phyloP scores from a whole-genome alignment of 1,140 invertebrate genomes.

The Drosophila fuyamai region DNA sequence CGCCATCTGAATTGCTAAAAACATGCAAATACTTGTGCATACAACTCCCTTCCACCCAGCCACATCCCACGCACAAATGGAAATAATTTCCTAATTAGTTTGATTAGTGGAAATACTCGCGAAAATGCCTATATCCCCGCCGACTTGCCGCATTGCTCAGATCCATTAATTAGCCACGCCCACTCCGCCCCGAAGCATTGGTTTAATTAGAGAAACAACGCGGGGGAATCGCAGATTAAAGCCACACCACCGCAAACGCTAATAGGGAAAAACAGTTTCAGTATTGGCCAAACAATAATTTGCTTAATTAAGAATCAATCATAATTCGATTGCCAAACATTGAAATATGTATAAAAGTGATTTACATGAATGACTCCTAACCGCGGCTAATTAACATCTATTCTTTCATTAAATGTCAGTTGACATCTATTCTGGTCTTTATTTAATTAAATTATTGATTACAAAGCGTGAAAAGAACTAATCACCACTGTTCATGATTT shows the following conservation, averaged over 20 bases:
- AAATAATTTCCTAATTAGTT: slow-evolving; percentile 59
- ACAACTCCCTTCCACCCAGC: not conserved
- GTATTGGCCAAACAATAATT: slow-evolving; percentile 26
- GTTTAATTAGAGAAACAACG: slow-evolving; percentile 48
- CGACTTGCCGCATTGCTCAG: slow-evolving; percentile 26
- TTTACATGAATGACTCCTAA: slow-evolving; percentile 2
- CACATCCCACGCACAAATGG: not conserved
- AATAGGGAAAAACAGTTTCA: slow-evolving; percentile 7
- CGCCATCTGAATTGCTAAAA: slow-evolving; percentile 19
- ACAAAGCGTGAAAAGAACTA: slow-evolving; percentile 10
- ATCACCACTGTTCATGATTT: slow-evolving; percentile 6
- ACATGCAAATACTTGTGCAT: slow-evolving; percentile 37
- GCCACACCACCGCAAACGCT: slow-evolving; percentile 12
- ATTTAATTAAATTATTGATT: slow-evolving; percentile 27
- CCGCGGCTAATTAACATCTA: slow-evolving; percentile 38
- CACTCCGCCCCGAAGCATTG: slow-evolving; percentile 20
- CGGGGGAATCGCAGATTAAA: slow-evolving; percentile 36
- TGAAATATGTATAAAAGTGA: slow-evolving; percentile 7
- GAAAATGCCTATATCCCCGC: slow-evolving; percentile 39
- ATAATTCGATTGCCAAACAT: slow-evolving; percentile 34
- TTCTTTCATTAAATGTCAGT: slow-evolving; percentile 20
- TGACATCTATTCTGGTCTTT: slow-evolving; percentile 13
- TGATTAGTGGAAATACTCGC: slow-evolving; percentile 41
- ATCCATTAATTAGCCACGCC: slow-evolving; percentile 35
- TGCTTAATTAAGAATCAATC: slow-evolving; percentile 52